These are phyloP conservation scores for Theristicus caerulescens DNA, from an alignment of 2,113 vertebrate species.

Conservation along the genomic window DNA sequence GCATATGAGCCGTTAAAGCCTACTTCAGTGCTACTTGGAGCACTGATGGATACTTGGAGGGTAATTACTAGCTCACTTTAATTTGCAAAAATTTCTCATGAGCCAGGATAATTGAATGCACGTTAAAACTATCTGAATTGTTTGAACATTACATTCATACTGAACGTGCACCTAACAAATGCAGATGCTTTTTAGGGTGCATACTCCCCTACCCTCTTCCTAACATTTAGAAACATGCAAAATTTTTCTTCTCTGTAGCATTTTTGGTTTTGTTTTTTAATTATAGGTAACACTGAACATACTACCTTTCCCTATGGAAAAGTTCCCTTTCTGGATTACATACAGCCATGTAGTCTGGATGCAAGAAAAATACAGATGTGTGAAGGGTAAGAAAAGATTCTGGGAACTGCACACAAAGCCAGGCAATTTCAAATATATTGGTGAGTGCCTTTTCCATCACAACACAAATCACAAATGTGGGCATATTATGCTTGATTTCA, in stretches of 20 bases:
- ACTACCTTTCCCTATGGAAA: not conserved
- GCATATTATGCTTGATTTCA: not conserved
- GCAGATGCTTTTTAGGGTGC: not conserved
- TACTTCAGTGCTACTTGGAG: not conserved
- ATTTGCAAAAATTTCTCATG: conserved; percentile 22
- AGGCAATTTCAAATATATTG: not conserved
- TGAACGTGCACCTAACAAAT: not conserved
- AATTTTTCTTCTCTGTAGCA: not conserved
- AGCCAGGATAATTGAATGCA: not conserved
- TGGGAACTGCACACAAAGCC: not conserved
- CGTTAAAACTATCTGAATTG: not conserved
- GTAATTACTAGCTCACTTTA: conserved; percentile 7
- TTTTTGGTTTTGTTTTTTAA: not conserved
- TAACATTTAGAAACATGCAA: not conserved
- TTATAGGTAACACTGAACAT: not conserved
- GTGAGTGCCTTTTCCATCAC: not conserved
- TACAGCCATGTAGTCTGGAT: not conserved
- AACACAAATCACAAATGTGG: not conserved
- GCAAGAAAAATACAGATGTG: not conserved
- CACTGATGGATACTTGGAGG: not conserved
- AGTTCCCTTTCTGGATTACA: not conserved
- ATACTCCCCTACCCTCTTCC: not conserved
- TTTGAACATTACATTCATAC: not conserved
- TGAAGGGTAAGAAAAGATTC: not conserved
- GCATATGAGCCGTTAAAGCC: not conserved